Conservation (phyloP, 2,797 vertebrate genomes). For the Sebastolobus alascanus region DNA sequence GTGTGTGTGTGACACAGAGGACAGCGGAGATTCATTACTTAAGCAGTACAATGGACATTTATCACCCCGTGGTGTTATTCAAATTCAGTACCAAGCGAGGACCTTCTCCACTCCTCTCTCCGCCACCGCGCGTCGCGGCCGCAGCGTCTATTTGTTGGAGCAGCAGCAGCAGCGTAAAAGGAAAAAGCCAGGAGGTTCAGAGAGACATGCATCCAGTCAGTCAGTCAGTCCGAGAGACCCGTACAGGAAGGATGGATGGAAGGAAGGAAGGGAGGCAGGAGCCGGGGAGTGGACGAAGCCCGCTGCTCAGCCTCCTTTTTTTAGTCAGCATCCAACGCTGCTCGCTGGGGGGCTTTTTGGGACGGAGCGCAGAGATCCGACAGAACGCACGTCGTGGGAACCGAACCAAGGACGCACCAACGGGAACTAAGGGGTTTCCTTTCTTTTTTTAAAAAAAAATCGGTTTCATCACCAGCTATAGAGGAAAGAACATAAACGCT, state of each 20-base stretch:
- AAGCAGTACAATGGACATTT: conserved; percentile 99
- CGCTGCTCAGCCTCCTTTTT: conserved; percentile 44
- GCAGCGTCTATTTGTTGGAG: conserved; percentile 92
- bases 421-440: conserved; percentile 71
- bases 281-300: conserved; percentile 55
- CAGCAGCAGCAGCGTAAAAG: conserved; percentile 70
- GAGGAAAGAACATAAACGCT: conserved; percentile 38
- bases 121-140: conserved; percentile 85
- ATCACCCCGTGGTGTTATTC: conserved; percentile 99
- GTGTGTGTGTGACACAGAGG: conserved; percentile 89
- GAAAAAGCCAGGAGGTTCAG: conserved; percentile 89
- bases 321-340: conserved; percentile 60
- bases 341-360: conserved; percentile 67
- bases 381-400: conserved; percentile 74
- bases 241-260: conserved; percentile 58
- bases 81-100: conserved; percentile 99
- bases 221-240: conserved; percentile 79
- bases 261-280: conserved; percentile 24
- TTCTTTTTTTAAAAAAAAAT: neutral
- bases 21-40: conserved; percentile 99
- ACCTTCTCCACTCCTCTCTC: conserved; percentile 90
- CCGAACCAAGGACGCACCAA: conserved; percentile 77
- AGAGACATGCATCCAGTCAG: conserved; percentile 69
- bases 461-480: conserved; percentile 37
- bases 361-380: conserved; percentile 65